Evolutionary conservation across 2,888 invertebrate genomes (phyloP), one percentile per base, ranked within the genome.

Genomic region (Ferdinandea cuprea): DNA sequence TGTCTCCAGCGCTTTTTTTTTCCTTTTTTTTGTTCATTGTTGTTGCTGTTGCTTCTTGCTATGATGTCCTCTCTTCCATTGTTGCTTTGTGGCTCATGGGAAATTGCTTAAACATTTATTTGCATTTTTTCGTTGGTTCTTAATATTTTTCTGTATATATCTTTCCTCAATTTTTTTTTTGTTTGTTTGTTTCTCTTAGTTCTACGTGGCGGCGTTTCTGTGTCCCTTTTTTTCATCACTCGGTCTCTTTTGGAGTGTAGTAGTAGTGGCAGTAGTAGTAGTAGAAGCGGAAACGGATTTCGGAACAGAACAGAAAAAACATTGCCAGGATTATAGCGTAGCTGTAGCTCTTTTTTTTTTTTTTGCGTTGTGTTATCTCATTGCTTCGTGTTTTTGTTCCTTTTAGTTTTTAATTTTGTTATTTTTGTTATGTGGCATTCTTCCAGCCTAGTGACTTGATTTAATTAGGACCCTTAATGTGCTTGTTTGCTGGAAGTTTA

Each of bases 51-150:
- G 37, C 48, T n/a, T 72, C 46, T 68, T 58, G 48, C 61, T 72
- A 56, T 74, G 58, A 56, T 74, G 58, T 71, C 50, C 42, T 52
- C 44, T 40, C 13, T 56, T 58, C 54, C 54, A 77, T 83, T 83
- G 77, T 83, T 83, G 77, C 77, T 68, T 73, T 78, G 59, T 83
- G 78, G 83, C 83, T 83, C 83, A 78, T 83, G 78, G 83, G 78
- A 83, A 78, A 83, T 83, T 73, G 83, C 83, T 83, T 78, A 73
- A 83, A 83, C 66, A 83, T 83, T 83, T 83, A 83, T 83, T 83
- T 77, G 77, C 77, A 83, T 77, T 77, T 83, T 81, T 76, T 81
- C 59, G 30, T 76, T 59, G 32, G 35, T 50, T 73, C 52, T 73
- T 73, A 56, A 59, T 79, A 74, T 54, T 65, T 77, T 50, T 56